Base-by-base conservation (phyloP, 2,113 vertebrate species). In the Nymphicus hollandicus region DNA sequence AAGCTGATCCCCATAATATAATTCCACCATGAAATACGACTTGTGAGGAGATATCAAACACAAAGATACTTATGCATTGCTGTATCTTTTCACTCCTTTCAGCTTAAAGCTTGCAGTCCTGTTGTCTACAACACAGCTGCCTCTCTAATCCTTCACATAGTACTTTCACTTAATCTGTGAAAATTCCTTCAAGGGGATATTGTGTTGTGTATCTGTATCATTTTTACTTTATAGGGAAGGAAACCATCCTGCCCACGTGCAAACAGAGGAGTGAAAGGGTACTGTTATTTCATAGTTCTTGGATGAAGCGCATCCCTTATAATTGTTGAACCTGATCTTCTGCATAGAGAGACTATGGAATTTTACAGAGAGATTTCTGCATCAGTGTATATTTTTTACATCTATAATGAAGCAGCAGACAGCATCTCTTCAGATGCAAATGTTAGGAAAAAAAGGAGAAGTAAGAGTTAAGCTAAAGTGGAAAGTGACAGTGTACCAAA, bases 401-500 rank as follows among this genome's bases (percentile, higher is more conserved):
- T 25, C 43, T 86, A 76, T 25, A 70, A n/a, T 44, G 44, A 18
- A 76, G 28, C 55, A 70, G 31, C 33, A 77, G 19, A 12, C 7
- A 90, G 11, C 35, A 43, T 25, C 11, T 60, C 27, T 81, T 68
- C 50, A 70, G 43, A 86, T 17, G 74, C 3, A 69, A 90, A 12
- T 29, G 7, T 43, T 31, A 78, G 23, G 72, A 35, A 81, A 58
- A 58, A 66, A 68, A 81, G 76, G 77, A 81, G 52, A 81, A 90
- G 80, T 25, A 93, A 88, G 88, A 89, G 87, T 95, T 97, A 91
- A 96, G 52, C 53, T 81, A n/a, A 91, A 69, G 31, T 77, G 89
- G 73, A 53, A 85, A 94, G 81, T 96, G 89, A 89, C 91, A 95
- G 35, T 17, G 8, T 71, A 64, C 78, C 94, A 96, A 93, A 96